Percentiles rank a stretch among this genome's conserved stretches.
These are phyloP conservation scores for Rhinophrynus dorsalis DNA, from an alignment of 2,797 vertebrate species.

Conservation along the genomic window DNA sequence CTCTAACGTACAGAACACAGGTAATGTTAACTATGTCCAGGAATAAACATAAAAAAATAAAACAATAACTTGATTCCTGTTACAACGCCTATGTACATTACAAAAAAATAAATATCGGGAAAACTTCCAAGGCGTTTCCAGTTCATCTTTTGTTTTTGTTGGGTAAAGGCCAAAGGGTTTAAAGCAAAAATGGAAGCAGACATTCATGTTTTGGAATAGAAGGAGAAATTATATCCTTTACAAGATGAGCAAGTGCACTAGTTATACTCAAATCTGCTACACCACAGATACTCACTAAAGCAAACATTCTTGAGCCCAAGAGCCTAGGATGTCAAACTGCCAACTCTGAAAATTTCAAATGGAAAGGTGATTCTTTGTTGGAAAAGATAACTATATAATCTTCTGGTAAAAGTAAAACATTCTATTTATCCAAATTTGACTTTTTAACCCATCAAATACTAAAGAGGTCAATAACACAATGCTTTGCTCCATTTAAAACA, in stretches of 20 bases:
- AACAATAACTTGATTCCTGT: not conserved
- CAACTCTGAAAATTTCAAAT: too few relatives aligned
- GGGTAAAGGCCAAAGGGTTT: not conserved
- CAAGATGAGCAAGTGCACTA: not conserved
- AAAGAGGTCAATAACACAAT: too few relatives aligned
- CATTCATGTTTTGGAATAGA: not conserved
- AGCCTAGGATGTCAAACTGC: too few relatives aligned
- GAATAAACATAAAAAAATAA: conserved; percentile 20
- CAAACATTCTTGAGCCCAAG: too few relatives aligned
- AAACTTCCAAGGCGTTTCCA: not conserved
- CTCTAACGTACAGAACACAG: not conserved
- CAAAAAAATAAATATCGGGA: conserved; percentile 8
- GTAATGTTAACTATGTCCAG: not conserved
- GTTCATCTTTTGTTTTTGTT: conserved; percentile 1
- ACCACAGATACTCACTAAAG: too few relatives aligned
- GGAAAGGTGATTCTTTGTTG: too few relatives aligned
- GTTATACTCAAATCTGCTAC: not conserved
- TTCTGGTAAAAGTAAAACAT: too few relatives aligned
- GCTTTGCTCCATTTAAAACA: too few relatives aligned
- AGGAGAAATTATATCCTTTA: not conserved
- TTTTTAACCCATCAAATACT: too few relatives aligned
- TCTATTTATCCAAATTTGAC: too few relatives aligned
- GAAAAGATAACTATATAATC: too few relatives aligned
- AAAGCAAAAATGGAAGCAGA: conserved; percentile 15
- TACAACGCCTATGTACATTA: not conserved